phyloP scores from a whole-genome alignment of 2,888 invertebrate genomes.

The Chrysolina oricalcia region DNA sequence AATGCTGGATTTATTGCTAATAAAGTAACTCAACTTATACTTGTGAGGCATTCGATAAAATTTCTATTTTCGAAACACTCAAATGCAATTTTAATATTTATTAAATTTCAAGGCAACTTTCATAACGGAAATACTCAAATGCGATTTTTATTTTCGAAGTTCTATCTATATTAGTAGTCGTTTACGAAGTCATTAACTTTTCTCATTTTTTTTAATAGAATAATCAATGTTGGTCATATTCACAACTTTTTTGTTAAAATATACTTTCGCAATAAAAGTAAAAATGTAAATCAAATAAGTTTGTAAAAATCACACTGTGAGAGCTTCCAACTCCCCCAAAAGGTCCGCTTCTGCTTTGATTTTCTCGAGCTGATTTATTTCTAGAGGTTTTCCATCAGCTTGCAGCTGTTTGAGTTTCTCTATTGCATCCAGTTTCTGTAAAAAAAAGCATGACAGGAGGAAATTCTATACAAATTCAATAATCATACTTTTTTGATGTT shows the following conservation, averaged over 20 bases:
- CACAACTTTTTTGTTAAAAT: slow-evolving; percentile 30
- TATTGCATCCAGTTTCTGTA: slow-evolving; percentile 91
- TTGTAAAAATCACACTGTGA: slow-evolving; percentile 75
- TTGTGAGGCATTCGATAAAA: no score
- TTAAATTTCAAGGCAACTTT: no score
- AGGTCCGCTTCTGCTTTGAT: slow-evolving; percentile 86
- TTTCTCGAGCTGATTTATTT: slow-evolving; percentile 91
- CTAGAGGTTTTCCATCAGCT: slow-evolving; percentile 86
- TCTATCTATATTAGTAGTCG: no score
- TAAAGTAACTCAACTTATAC: no score
- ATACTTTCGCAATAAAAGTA: slow-evolving; percentile 34
- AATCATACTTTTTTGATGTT: slow-evolving; percentile 82
- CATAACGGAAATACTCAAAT: no score
- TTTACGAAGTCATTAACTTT: no score
- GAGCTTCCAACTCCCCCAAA: slow-evolving; percentile 82
- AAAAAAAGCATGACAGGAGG: slow-evolving; percentile 44
- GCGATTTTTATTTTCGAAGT: no score
- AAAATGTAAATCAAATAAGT: slow-evolving; percentile 34
- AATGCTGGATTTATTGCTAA: no score
- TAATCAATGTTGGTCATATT: not conserved
- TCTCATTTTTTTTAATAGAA: slow-evolving; percentile 2
- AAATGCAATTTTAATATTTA: no score
- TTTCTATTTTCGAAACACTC: no score
- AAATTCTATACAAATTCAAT: not conserved
- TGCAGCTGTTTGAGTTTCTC: slow-evolving; percentile 89